Percentiles rank a stretch among this genome's conserved stretches.
These are phyloP conservation scores for Neosilurus mollespiculum DNA, from an alignment of 2,797 vertebrate genomes.

Conservation along the genomic window DNA sequence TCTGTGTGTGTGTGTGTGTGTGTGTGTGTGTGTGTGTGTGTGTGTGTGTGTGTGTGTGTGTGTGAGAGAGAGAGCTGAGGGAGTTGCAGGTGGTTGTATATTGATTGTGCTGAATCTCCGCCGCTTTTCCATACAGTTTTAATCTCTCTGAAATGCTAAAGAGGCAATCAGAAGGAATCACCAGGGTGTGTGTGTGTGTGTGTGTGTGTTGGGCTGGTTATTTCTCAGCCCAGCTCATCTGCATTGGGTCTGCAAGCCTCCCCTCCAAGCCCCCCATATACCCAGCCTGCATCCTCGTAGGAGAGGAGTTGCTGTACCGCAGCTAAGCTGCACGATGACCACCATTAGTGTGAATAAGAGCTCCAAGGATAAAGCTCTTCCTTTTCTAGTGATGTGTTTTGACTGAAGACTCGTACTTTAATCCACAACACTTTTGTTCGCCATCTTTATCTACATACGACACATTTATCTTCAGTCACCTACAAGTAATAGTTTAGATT, in stretches of 20 bases:
- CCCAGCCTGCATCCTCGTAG: conserved; percentile 15
- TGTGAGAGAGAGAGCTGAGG: conserved; percentile 14
- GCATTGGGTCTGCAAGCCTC: conserved; percentile 50
- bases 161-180: conserved; percentile 64
- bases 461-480: conserved; percentile 1
- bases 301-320: conserved; percentile 32
- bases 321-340: conserved; percentile 19
- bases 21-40: conserved; percentile 24
- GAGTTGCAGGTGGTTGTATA: conserved; percentile 27
- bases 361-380: not conserved
- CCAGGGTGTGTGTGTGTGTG: conserved; percentile 43
- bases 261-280: too few species aligned
- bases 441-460: conserved; percentile 5
- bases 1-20: conserved; percentile 7
- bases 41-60: not conserved
- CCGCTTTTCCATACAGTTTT: conserved; percentile 62
- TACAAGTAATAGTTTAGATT: conserved; percentile 12
- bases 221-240: conserved; percentile 57
- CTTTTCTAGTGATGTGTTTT: not conserved
- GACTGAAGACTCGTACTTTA: not conserved
- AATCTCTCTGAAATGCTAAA: conserved; percentile 69
- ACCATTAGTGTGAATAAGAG: not conserved
- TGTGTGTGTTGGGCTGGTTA: conserved; percentile 29
- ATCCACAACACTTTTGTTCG: not conserved
- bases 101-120: conserved; percentile 60